phyloP scores from a whole-genome alignment of 2,113 vertebrate species.

The Xenopus tropicalis region UCB_Xtro_10.0 CM004444.2:169457001-169457500 shows the following conservation, averaged over 20 bases:
- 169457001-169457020: too few species aligned
- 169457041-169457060: too few species aligned
- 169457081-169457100: background rate
- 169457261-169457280: constrained; percentile 39
- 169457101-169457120: background rate
- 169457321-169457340: constrained; percentile 44
- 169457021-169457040: too few species aligned
- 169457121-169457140: constrained; percentile 36
- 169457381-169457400: constrained; percentile 38
- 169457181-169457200: constrained; percentile 38
- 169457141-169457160: constrained; percentile 35
- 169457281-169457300: constrained; percentile 45
- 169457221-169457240: constrained; percentile 26
- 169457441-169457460: constrained; percentile 30
- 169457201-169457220: constrained; percentile 47
- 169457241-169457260: constrained; percentile 27
- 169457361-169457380: constrained; percentile 50
- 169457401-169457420: constrained; percentile 45
- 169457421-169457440: constrained; percentile 28
- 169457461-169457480: constrained; percentile 42
- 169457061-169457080: too few species aligned
- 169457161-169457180: constrained; percentile 42
- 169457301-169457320: constrained; percentile 42
- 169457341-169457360: constrained; percentile 45
- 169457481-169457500: constrained; percentile 28